These are phyloP conservation scores for Dynastes hyllus DNA, from an alignment of 2,888 invertebrate genomes.

Conservation along the genomic window DNA sequence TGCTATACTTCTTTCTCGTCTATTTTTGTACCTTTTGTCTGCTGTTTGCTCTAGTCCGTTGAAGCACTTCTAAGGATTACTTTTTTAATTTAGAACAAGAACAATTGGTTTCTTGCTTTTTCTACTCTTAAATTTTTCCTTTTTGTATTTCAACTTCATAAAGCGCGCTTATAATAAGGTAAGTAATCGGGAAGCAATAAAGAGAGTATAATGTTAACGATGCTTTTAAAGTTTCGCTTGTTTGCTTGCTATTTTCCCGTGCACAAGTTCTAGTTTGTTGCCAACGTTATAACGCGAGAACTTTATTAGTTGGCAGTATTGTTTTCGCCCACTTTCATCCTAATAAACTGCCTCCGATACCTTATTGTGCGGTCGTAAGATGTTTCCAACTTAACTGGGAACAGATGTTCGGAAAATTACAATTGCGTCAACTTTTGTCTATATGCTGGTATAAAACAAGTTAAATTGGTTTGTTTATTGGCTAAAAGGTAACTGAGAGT, in stretches of 20 bases:
- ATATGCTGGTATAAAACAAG: neutral
- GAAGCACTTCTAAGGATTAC: neutral
- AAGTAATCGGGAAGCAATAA: constrained; percentile 3
- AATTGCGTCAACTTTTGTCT: neutral
- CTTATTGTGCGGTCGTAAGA: neutral
- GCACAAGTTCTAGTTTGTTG: constrained; percentile 3
- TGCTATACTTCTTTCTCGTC: neutral
- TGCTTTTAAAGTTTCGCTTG: neutral
- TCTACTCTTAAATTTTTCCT: neutral
- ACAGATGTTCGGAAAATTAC: neutral
- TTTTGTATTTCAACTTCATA: neutral
- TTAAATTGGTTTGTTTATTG: no score
- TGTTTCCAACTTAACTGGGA: neutral
- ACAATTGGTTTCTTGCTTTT: neutral
- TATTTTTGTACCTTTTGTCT: neutral
- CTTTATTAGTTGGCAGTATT: neutral
- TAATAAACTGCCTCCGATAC: neutral
- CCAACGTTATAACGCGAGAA: neutral
- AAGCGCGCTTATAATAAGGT: neutral
- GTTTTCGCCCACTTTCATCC: neutral
- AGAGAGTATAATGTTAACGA: neutral
- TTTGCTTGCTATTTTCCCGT: neutral
- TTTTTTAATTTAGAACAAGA: neutral
- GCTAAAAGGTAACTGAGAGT: no score
- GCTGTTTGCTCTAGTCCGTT: neutral